These are phyloP conservation scores for Malacoctenus gilli DNA, from an alignment of 2,797 vertebrate genomes.

Conservation along the genomic window DNA sequence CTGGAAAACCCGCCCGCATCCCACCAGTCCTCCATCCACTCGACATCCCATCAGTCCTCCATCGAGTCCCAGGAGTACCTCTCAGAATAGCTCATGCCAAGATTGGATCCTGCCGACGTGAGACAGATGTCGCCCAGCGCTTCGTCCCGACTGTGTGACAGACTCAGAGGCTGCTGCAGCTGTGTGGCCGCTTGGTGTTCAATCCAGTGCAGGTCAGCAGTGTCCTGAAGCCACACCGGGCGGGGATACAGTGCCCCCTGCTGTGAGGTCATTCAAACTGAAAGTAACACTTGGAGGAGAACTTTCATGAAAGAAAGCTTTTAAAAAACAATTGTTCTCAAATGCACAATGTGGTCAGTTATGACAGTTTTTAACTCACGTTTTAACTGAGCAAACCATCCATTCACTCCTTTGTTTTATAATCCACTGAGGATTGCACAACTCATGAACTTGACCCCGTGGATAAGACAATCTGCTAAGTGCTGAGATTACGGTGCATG, in stretches of 20 bases:
- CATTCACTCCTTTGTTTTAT: constrained; percentile 5
- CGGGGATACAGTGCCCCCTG: constrained; percentile 36
- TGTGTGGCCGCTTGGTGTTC: constrained; percentile 1
- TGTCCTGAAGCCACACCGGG: constrained; percentile 1
- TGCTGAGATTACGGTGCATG: constrained; percentile 46
- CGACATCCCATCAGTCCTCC: constrained; percentile 70
- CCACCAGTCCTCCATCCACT: constrained; percentile 57
- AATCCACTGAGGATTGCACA: background rate
- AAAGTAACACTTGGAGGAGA: background rate
- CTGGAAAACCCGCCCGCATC: constrained; percentile 74
- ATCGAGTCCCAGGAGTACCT: constrained; percentile 72
- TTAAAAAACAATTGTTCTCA: no score
- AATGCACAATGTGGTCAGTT: no score
- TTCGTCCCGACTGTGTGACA: constrained; percentile 10
- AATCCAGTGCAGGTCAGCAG: constrained; percentile 15
- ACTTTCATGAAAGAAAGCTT: background rate
- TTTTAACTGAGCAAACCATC: constrained; percentile 6
- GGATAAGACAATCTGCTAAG: background rate
- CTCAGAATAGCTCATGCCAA: constrained; percentile 55
- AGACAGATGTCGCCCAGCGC: constrained; percentile 10
- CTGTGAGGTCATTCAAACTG: constrained; percentile 21
- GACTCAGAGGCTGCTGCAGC: constrained; percentile 23
- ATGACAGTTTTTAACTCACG: no score
- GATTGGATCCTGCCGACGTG: background rate
- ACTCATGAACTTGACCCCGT: background rate